A percentile compares a stretch with the other conserved stretches of the same genome.
phyloP scores from a whole-genome alignment of 2,113 vertebrate species.

The Entosphenus tridentatus region DNA sequence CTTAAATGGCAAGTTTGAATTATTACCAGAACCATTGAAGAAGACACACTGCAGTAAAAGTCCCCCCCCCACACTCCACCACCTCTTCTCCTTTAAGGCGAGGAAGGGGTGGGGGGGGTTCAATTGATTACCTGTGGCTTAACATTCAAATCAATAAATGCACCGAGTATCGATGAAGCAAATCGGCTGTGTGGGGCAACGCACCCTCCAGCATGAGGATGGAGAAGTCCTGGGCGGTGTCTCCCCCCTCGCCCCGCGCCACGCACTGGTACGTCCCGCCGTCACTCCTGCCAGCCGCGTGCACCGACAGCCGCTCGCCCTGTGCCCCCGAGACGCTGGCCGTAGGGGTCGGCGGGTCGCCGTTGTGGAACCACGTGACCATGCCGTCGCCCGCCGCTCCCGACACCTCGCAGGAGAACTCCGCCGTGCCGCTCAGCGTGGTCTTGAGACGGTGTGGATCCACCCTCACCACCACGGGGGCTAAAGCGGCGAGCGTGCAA shows the following conservation, averaged over 20 bases:
- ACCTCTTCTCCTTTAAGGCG: no score
- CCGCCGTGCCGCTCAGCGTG: constrained; percentile 86
- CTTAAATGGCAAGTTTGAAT: no score
- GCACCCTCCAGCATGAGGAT: constrained; percentile 78
- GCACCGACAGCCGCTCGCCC: constrained; percentile 87
- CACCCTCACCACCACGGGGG: constrained; percentile 76
- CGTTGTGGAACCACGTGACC: constrained; percentile 63
- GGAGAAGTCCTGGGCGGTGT: constrained; percentile 86
- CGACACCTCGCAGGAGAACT: constrained; percentile 67
- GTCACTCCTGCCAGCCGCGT: constrained; percentile 80
- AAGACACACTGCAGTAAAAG: no score
- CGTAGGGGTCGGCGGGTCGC: background rate
- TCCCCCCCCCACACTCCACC: no score
- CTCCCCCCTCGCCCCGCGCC: constrained; percentile 53
- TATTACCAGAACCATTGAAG: no score
- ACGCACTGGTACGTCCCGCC: constrained; percentile 95
- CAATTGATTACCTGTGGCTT: no score
- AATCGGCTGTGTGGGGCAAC: background rate
- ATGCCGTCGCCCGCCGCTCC: constrained; percentile 72
- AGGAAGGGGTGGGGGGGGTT: no score
- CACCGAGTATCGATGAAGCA: no score
- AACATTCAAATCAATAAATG: no score
- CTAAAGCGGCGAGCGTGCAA: constrained; percentile 17
- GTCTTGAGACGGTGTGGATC: constrained; percentile 97
- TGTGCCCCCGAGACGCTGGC: constrained; percentile 53